phyloP scores from a whole-genome alignment of 1,140 invertebrate genomes.

The Dendroctonus valens region DNA sequence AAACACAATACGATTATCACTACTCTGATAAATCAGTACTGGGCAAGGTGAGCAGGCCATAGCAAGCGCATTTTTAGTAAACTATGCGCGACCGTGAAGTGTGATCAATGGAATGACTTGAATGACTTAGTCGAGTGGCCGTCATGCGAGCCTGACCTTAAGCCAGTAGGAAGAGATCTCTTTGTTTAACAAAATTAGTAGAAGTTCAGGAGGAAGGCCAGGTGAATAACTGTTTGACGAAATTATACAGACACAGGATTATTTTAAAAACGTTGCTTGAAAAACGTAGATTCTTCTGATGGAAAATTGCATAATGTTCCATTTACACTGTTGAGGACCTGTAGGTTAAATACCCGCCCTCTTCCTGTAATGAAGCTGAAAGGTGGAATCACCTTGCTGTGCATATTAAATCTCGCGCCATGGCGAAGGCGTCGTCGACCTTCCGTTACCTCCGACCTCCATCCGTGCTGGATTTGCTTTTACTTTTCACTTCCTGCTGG shows the following conservation, averaged over 20 bases:
- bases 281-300: too few relatives aligned
- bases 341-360: too few relatives aligned
- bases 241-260: too few relatives aligned
- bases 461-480: not conserved
- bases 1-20: too few relatives aligned
- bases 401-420: conserved; percentile 1
- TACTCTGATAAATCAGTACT: too few relatives aligned
- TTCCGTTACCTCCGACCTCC: conserved; percentile 10
- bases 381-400: conserved; percentile 7
- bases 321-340: too few relatives aligned
- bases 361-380: not conserved
- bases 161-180: conserved; percentile 11
- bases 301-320: too few relatives aligned
- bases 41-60: too few relatives aligned
- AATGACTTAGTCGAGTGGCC: conserved; percentile 9
- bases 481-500: conserved; percentile 11
- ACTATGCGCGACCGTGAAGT: conserved; percentile 1
- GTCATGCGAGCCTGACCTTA: not conserved
- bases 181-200: conserved; percentile 6
- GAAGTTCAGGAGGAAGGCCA: conserved; percentile 11
- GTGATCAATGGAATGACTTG: conserved; percentile 6
- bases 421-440: conserved; percentile 7
- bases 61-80: too few relatives aligned
- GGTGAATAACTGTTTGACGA: too few relatives aligned
- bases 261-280: too few relatives aligned